phyloP scores from a whole-genome alignment of 2,113 vertebrate species.

The Cyprinodon tularosa region DNA sequence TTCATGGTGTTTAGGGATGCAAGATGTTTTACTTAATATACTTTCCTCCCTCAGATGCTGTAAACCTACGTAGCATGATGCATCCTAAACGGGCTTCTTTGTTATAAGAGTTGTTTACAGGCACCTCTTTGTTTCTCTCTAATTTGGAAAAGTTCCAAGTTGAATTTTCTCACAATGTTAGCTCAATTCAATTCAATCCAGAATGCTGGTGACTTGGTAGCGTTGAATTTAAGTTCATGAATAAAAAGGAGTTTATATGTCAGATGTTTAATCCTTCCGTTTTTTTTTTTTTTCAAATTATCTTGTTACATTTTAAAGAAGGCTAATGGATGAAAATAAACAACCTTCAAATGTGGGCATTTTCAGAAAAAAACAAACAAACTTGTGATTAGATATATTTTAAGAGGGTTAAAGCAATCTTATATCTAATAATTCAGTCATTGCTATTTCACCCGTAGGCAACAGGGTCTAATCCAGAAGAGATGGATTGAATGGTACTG shows the following conservation, averaged over 20 bases:
- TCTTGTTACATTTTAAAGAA: slow-evolving; percentile 11
- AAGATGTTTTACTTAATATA: slow-evolving; percentile 44
- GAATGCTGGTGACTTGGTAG: slow-evolving; percentile 22
- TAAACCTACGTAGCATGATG: slow-evolving; percentile 24
- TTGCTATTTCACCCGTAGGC: slow-evolving; percentile 52
- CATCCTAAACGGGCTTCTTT: slow-evolving; percentile 39
- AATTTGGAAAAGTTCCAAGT: not conserved
- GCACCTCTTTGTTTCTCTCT: not conserved
- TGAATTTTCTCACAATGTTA: not conserved
- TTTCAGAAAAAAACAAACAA: slow-evolving; percentile 30
- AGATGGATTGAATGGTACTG: slow-evolving; percentile 72
- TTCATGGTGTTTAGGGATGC: slow-evolving; percentile 66
- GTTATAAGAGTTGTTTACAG: not conserved
- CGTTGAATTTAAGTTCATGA: slow-evolving; percentile 1
- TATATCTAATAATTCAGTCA: slow-evolving; percentile 66
- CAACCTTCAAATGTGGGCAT: slow-evolving; percentile 53
- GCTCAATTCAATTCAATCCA: slow-evolving; percentile 9
- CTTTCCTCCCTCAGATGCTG: slow-evolving; percentile 31
- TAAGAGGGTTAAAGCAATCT: slow-evolving; percentile 56
- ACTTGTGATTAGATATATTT: slow-evolving; percentile 34
- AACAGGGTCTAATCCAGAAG: slow-evolving; percentile 70
- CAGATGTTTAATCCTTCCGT: not conserved
- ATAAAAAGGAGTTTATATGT: slow-evolving; percentile 6
- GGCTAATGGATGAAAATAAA: slow-evolving; percentile 43
- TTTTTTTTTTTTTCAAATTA: slow-evolving; percentile 4